A percentile compares a stretch with the other conserved stretches of the same genome.
Evolutionary conservation across 2,888 invertebrate genomes (phyloP).

Genomic region (Rotaria sp.): DNA sequence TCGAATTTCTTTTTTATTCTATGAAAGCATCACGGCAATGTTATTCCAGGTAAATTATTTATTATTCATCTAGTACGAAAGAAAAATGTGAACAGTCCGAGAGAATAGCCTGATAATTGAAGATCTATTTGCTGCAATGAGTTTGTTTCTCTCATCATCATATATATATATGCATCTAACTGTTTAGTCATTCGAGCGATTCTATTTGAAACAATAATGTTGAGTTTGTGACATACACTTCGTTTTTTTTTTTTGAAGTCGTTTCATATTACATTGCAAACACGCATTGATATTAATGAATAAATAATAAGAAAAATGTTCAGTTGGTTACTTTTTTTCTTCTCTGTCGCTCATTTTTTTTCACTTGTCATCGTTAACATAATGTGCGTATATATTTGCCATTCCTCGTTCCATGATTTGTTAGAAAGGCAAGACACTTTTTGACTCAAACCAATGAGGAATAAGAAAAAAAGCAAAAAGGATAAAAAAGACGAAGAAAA

Average conservation of each 20-base stretch:
- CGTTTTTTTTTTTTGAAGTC: background rate
- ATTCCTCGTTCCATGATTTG: conserved; percentile 15
- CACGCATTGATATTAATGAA: background rate
- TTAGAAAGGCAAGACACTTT: conserved; percentile 24
- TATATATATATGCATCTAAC: background rate
- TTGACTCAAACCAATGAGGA: conserved; percentile 19
- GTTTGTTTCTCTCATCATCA: background rate
- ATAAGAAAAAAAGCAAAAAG: background rate
- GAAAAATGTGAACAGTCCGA: background rate
- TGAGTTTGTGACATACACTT: background rate
- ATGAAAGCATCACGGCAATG: background rate
- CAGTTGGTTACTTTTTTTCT: background rate
- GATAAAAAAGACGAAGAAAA: background rate
- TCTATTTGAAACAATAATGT: conserved; percentile 13
- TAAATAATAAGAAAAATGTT: background rate
- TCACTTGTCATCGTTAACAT: background rate
- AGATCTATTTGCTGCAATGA: background rate
- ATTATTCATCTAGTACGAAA: background rate
- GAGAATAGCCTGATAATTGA: background rate
- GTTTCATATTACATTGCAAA: background rate
- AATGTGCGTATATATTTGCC: background rate
- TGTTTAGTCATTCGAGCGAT: background rate
- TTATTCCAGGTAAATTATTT: conserved; percentile 13
- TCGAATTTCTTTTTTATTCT: background rate
- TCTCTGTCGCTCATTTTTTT: background rate